A percentile compares a stretch with the other conserved stretches of the same genome.
These are phyloP conservation scores for Potamarius usumacintae DNA, from an alignment of 2,113 vertebrate species.

Conservation along the genomic window DNA sequence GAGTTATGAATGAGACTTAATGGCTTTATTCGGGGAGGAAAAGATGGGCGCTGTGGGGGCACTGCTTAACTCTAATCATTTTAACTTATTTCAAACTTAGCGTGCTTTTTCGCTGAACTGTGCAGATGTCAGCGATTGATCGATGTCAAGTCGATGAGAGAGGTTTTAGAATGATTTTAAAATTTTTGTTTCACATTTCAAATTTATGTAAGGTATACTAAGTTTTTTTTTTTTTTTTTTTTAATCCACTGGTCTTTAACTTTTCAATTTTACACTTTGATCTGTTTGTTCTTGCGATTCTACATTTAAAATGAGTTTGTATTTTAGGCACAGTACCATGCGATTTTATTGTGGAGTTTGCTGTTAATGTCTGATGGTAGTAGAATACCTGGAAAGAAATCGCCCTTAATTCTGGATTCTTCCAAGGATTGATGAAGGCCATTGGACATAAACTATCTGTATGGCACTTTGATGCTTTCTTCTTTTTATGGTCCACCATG, in stretches of 20 bases:
- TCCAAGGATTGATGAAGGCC: slow-evolving; percentile 40
- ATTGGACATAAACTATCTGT: slow-evolving; percentile 52
- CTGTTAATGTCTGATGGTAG: slow-evolving; percentile 37
- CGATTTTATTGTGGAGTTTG: slow-evolving; percentile 38
- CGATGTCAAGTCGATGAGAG: neutral
- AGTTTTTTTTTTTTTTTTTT: neutral
- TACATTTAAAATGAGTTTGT: slow-evolving; percentile 22
- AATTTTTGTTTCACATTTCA: too few relatives aligned
- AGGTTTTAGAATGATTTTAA: too few relatives aligned
- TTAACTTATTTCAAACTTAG: slow-evolving; percentile 17
- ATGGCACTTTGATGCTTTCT: slow-evolving; percentile 51
- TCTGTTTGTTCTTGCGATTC: slow-evolving; percentile 8
- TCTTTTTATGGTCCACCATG: slow-evolving; percentile 45
- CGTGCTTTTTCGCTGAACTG: neutral
- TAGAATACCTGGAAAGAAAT: slow-evolving; percentile 45
- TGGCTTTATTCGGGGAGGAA: slow-evolving; percentile 26
- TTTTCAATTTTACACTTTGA: neutral
- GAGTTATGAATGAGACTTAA: slow-evolving; percentile 40
- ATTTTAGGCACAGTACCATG: slow-evolving; percentile 22
- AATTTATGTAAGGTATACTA: too few relatives aligned
- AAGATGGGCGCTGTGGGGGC: slow-evolving; percentile 16
- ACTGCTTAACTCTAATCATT: slow-evolving; percentile 32
- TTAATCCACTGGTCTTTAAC: neutral
- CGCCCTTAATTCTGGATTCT: slow-evolving; percentile 38
- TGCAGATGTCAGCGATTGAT: neutral